Percentiles rank a stretch among this genome's conserved stretches.
These are phyloP conservation scores for Cathartes aura DNA, from an alignment of 2,113 vertebrate species.

Conservation along the genomic window DNA sequence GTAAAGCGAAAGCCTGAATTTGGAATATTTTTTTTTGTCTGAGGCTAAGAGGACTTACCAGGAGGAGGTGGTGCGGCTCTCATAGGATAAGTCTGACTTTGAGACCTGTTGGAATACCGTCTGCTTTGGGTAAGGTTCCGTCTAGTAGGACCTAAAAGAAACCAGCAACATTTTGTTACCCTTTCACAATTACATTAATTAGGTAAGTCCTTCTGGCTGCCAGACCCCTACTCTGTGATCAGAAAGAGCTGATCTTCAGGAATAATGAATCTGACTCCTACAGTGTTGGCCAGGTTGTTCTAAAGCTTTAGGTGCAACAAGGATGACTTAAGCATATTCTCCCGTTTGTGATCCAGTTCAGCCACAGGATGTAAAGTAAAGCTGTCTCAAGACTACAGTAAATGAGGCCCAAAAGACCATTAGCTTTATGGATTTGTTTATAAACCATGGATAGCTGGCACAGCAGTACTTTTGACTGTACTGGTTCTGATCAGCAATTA, in stretches of 20 bases:
- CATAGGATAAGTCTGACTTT: conserved; percentile 81
- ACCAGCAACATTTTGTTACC: neutral
- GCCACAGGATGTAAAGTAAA: neutral
- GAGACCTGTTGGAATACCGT: conserved; percentile 70
- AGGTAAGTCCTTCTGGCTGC: neutral
- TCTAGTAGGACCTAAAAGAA: conserved; percentile 87
- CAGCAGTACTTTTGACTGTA: neutral
- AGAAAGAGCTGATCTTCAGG: neutral
- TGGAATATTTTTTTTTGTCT: neutral
- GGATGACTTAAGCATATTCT: neutral
- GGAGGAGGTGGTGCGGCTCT: conserved; percentile 92
- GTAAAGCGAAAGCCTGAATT: neutral
- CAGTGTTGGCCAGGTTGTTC: neutral
- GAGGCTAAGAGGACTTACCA: conserved; percentile 73
- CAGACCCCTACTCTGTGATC: neutral
- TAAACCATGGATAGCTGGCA: neutral
- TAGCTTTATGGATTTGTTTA: neutral
- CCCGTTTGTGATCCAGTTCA: neutral
- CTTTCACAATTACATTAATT: neutral
- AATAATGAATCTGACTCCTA: neutral
- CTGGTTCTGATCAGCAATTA: neutral
- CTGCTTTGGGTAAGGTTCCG: conserved; percentile 75
- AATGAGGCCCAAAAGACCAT: neutral
- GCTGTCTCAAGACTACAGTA: neutral
- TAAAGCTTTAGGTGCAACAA: neutral